Evolutionary conservation across 2,888 invertebrate species (phyloP).

Genomic region (Stenchaetothrips biformis): DNA sequence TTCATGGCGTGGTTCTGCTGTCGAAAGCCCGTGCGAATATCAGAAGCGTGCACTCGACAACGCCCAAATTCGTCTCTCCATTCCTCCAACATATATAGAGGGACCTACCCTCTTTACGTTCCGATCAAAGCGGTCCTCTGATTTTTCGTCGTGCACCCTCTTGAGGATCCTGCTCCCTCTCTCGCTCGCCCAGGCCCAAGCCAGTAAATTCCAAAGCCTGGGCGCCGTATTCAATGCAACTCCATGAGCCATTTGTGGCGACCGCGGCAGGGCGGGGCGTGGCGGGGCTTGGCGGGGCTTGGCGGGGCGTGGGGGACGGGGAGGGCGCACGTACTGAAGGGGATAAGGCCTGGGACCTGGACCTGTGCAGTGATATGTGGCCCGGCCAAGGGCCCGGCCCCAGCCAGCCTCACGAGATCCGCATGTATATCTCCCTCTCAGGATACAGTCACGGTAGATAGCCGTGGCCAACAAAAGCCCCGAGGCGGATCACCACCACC

Average conservation of each 20-base stretch:
- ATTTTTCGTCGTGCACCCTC: no score
- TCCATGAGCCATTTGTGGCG: slow-evolving; percentile 6
- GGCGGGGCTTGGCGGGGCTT: background rate
- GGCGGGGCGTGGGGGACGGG: background rate
- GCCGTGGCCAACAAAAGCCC: no score
- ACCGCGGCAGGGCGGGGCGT: background rate
- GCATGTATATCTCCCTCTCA: no score
- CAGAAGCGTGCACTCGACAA: background rate
- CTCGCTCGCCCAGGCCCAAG: background rate
- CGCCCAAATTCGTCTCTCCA: background rate
- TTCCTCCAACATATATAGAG: background rate
- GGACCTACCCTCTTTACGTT: no score
- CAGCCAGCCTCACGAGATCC: background rate
- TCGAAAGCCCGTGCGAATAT: background rate
- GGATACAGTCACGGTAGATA: no score
- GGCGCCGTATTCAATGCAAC: background rate
- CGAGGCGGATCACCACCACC: no score
- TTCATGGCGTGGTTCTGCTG: background rate
- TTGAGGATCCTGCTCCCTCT: no score
- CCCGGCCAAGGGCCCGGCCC: background rate
- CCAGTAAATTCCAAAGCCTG: background rate
- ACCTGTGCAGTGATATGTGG: background rate
- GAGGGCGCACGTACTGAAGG: background rate
- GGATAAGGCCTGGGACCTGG: no score
- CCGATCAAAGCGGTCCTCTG: no score